Percentiles rank a stretch among this genome's conserved stretches.
These are phyloP conservation scores for Sylvia borin DNA, from an alignment of 2,797 vertebrate genomes.

Conservation along the genomic window DNA sequence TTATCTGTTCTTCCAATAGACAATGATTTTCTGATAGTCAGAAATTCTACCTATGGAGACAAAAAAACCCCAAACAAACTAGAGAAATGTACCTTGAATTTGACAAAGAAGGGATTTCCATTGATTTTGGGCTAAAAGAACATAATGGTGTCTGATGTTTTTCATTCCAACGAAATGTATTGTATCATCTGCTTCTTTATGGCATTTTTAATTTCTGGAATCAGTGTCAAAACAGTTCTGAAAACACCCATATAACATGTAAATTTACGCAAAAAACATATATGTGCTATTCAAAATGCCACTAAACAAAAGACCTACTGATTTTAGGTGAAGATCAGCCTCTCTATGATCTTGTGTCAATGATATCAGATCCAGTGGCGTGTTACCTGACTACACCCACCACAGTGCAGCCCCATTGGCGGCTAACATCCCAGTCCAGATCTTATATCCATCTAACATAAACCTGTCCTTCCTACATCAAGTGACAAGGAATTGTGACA, in stretches of 20 bases:
- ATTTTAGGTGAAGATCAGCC: neutral
- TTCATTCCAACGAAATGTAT: neutral
- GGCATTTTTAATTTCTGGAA: neutral
- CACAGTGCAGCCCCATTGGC: neutral
- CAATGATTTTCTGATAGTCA: neutral
- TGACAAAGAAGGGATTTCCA: neutral
- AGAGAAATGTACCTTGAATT: neutral
- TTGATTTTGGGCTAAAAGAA: neutral
- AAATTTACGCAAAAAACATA: neutral
- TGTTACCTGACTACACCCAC: neutral
- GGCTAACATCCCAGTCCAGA: neutral
- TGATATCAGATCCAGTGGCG: neutral
- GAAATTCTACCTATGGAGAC: neutral
- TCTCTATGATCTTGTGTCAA: neutral
- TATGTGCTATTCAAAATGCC: neutral
- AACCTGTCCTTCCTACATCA: neutral
- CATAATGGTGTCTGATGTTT: neutral
- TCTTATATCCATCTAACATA: neutral
- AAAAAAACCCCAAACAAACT: fast-evolving
- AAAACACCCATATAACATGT: neutral
- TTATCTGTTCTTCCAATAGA: neutral
- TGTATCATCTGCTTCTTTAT: neutral
- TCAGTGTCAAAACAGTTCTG: neutral
- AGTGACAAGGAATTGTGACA: neutral
- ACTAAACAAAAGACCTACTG: neutral